Evolutionary conservation across 2,113 vertebrate genomes (phyloP), one percentile per base, ranked within the genome.

Genomic region (Morone chrysops): DNA sequence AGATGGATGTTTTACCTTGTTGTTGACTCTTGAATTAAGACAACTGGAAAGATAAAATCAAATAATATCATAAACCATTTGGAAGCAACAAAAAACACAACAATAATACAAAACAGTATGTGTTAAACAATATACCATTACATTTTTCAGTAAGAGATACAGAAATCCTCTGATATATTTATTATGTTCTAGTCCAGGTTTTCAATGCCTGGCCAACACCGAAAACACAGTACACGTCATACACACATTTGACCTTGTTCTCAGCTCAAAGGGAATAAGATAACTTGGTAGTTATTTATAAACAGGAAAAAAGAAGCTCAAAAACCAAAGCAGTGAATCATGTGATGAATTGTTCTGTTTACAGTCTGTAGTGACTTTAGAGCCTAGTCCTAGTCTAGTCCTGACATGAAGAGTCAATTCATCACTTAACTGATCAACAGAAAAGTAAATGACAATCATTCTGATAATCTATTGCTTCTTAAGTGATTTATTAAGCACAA

Each of bases 211-310:
- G 36, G 36, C 14, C 74, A 50, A 54, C 17, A 70, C 45, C 75
- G 17, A 57, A 4, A 56, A 53, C 5, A 69, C 67, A 18, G 12
- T 8, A 41, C 16, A 40, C 36, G 68, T 38, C 36, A 70, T 20
- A 5, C 40, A 69, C 63, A 75, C 53, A 68, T 51, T 45, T 81
- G 69, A 62, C 59, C 81, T 71, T 77, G 43, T 84, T 78, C 41
- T 73, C 13, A 45, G 41, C 53, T 73, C 22, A 0, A 78, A 76
- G 54, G 22, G 45, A 76, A 60, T 60, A 62, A 53, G 48, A 85
- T 57, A 65, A 65, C 16, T 47, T 17, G n/a, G n/a, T 76, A 38
- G 40, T 60, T 76, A 63, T 78, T 75, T 75, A 41, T 68, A 63
- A 71, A 70, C 25, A n/a, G 40, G 18, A 62, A 71, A 56, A 38